Base-by-base conservation (phyloP, 2,797 vertebrate genomes). In the Odontamblyopus rebecca region DNA sequence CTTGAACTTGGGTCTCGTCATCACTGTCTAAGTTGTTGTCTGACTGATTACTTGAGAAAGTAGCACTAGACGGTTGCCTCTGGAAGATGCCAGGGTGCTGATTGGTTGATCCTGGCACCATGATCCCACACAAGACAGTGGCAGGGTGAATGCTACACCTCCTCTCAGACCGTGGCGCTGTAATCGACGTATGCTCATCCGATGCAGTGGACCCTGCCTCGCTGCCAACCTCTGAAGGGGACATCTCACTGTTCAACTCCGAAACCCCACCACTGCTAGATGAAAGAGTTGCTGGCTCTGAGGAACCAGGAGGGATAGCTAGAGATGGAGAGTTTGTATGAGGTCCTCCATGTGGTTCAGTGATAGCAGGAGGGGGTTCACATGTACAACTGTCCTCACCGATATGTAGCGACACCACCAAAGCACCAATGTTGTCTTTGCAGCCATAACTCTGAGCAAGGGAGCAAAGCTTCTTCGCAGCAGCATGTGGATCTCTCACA, bases 21-120 rank as follows among this genome's bases (percentile, higher is more conserved):
- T 98, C 97, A 1, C 97, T 98, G 82, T 99, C 97, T 77, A 98
- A 92, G 67, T 97, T 97, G 0, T 98, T 98, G 92, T 98, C 97
- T 5, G 98, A 99, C 79, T 97, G 96, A 85, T 97, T 97, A 85
- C 96, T 97, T 0, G 97, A 98, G 84, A 99, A 99, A 0, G 95
- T 95, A 2, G 96, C 95, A 73, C 92, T 94, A 44, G 97, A 98
- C 30, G 96, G 97, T 50, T 99, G 97, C 44, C 96, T 94, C 90
- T 98, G 97, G 82, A 98, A 98, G 2, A 95, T 78, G 62, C 89
- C 93, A 0, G 90, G 85, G 57, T 93, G 91, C 11, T 79, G 70
- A 57, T 69, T 87, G 44, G 51, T 53, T 9, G 87, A 73, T 65
- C 83, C 88, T 0, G 86, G 87, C 12, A 85, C 83, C 74, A 89